Percentiles rank a stretch among this genome's conserved stretches.
phyloP scores from a whole-genome alignment of 1,140 invertebrate species.

The Drosophila bocki region DNA sequence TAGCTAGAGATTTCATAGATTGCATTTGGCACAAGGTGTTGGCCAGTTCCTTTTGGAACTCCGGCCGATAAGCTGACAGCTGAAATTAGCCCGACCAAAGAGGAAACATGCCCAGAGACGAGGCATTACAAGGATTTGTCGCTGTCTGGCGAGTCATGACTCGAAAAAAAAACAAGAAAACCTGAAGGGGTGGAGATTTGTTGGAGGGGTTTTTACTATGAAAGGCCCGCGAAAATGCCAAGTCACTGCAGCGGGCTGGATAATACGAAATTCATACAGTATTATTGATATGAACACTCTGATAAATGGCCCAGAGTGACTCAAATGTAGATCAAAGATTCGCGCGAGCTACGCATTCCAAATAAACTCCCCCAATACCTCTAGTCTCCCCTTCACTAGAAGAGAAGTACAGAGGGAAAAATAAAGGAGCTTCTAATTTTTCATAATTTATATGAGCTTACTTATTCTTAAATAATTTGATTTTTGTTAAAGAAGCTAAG shows the following conservation, averaged over 20 bases:
- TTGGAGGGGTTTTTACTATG: conserved; percentile 16
- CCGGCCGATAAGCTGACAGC: conserved; percentile 81
- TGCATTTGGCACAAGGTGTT: conserved; percentile 61
- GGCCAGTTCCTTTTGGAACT: conserved; percentile 61
- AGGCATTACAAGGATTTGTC: conserved; percentile 79
- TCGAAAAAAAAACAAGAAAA: conserved; percentile 9
- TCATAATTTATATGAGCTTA: background rate
- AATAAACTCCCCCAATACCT: conserved; percentile 21
- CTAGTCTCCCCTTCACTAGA: background rate
- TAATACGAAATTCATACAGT: conserved; percentile 70
- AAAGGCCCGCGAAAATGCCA: conserved; percentile 31
- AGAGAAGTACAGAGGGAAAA: conserved; percentile 10
- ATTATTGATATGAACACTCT: conserved; percentile 76
- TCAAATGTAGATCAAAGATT: conserved; percentile 71
- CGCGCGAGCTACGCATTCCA: conserved; percentile 58
- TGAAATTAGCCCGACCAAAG: conserved; percentile 79
- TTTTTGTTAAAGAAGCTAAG: background rate
- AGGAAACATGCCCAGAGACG: conserved; percentile 79
- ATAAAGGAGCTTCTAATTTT: background rate
- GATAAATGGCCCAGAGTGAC: conserved; percentile 70
- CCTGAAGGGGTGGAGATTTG: conserved; percentile 1
- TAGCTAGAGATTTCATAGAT: conserved; percentile 73
- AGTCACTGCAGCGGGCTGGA: conserved; percentile 49
- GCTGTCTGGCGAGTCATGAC: conserved; percentile 45
- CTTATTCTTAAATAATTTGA: background rate